A percentile compares a stretch with the other conserved stretches of the same genome.
phyloP scores from a whole-genome alignment of 2,797 vertebrate species.

The Squalus acanthias region DNA sequence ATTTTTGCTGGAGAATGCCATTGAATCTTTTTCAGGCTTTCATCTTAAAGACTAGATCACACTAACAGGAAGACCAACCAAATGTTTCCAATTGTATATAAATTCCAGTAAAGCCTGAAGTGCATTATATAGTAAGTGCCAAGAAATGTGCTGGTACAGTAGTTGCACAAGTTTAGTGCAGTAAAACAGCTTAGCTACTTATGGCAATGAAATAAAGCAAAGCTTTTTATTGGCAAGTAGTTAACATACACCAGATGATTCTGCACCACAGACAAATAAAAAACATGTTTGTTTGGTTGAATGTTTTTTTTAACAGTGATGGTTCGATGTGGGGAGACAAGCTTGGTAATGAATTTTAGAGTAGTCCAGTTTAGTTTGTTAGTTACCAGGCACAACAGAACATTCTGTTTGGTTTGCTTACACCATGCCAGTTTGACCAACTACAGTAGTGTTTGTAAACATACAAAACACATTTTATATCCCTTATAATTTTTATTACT shows the following conservation, averaged over 20 bases:
- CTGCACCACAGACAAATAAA: slow-evolving; percentile 48
- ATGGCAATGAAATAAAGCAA: slow-evolving; percentile 51
- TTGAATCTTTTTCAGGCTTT: neutral
- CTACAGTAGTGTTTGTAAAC: neutral
- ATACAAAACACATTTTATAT: neutral
- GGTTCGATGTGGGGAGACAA: slow-evolving; percentile 47
- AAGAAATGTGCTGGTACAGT: slow-evolving; percentile 47
- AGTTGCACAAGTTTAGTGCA: slow-evolving; percentile 50
- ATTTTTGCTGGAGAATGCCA: neutral
- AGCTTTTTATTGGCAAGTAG: slow-evolving; percentile 47
- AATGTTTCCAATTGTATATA: slow-evolving; percentile 36
- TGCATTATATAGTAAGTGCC: slow-evolving; percentile 34
- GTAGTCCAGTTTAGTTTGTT: neutral
- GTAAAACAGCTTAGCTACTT: slow-evolving; percentile 48
- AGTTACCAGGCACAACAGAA: neutral
- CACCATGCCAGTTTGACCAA: neutral
- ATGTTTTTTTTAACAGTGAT: slow-evolving; percentile 52
- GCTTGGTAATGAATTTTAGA: slow-evolving; percentile 41
- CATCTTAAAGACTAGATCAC: slow-evolving; percentile 33
- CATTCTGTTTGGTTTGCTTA: neutral
- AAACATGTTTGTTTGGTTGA: slow-evolving; percentile 47
- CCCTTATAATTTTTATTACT: neutral
- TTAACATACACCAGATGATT: slow-evolving; percentile 52
- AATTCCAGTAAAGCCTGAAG: slow-evolving; percentile 36
- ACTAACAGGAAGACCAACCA: slow-evolving; percentile 35